phyloP scores from a whole-genome alignment of 2,113 vertebrate genomes.

The Neoarius graeffei region DNA sequence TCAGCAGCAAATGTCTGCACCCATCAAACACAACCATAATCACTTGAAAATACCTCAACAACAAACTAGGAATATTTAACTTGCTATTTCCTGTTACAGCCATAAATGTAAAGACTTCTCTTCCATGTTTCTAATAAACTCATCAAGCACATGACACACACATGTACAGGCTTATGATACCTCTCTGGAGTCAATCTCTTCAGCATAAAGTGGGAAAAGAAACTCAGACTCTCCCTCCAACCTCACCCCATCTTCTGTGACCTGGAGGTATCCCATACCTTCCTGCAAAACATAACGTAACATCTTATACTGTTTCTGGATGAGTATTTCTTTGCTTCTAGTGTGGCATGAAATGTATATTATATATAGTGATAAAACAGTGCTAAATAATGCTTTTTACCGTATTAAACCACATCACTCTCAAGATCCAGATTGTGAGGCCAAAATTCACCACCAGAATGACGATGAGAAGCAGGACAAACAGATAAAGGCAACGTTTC shows the following conservation, averaged over 20 bases:
- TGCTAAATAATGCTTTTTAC: conserved; percentile 68
- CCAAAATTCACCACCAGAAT: conserved; percentile 91
- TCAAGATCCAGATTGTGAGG: conserved; percentile 94
- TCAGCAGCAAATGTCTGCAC: not conserved
- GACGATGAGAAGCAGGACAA: conserved; percentile 88
- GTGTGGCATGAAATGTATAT: not conserved
- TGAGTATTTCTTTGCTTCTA: not conserved
- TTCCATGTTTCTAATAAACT: not conserved
- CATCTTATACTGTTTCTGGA: not conserved
- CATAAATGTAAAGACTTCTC: not conserved
- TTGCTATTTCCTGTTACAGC: not conserved
- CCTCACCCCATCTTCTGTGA: conserved; percentile 83
- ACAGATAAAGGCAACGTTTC: conserved; percentile 95
- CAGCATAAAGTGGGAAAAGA: conserved; percentile 88
- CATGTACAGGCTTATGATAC: conserved; percentile 68
- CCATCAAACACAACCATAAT: conserved; percentile 2
- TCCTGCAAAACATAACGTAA: conserved; percentile 68
- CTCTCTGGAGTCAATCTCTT: conserved; percentile 92
- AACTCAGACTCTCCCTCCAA: conserved; percentile 97
- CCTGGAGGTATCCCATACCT: conserved; percentile 90
- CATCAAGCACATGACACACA: not conserved
- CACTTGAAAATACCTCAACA: conserved; percentile 16
- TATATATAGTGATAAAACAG: not conserved
- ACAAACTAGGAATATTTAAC: conserved; percentile 28
- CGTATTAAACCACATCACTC: conserved; percentile 97